Conservation (phyloP, 2,797 vertebrate species). For the Potorous gilbertii region DNA sequence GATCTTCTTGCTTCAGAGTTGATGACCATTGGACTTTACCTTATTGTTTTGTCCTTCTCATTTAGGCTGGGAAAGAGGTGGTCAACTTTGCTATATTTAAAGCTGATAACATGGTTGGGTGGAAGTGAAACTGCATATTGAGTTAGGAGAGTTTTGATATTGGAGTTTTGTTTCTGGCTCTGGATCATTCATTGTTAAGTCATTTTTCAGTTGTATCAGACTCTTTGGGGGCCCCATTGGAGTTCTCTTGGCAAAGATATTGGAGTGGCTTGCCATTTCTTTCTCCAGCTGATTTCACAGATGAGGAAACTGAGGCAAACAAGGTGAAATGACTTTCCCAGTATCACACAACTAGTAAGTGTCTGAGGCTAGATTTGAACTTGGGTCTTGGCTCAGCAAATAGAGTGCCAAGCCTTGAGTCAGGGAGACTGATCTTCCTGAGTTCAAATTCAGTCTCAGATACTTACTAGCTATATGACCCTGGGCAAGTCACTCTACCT, state of each 20-base stretch:
- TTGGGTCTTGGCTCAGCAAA: too few species aligned
- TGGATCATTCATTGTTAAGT: background rate
- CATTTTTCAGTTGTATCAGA: background rate
- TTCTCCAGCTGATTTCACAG: background rate
- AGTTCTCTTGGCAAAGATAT: background rate
- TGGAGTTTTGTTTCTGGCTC: background rate
- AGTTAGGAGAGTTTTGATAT: background rate
- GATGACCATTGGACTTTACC: background rate
- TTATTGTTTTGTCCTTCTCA: background rate
- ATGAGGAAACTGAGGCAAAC: background rate
- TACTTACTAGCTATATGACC: too few species aligned
- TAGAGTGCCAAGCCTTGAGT: too few species aligned
- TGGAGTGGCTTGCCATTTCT: background rate
- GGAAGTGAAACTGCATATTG: background rate
- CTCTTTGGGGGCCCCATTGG: background rate
- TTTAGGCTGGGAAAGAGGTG: background rate
- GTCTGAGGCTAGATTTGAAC: background rate
- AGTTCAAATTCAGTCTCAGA: too few species aligned
- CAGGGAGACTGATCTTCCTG: too few species aligned
- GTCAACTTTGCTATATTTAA: background rate
- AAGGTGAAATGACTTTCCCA: background rate
- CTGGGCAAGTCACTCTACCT: too few species aligned
- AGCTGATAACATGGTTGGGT: background rate
- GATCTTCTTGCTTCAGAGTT: background rate
- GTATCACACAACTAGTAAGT: fast-evolving